Conservation (phyloP, 2,797 vertebrate genomes). For the Siniperca scherzeri region DNA sequence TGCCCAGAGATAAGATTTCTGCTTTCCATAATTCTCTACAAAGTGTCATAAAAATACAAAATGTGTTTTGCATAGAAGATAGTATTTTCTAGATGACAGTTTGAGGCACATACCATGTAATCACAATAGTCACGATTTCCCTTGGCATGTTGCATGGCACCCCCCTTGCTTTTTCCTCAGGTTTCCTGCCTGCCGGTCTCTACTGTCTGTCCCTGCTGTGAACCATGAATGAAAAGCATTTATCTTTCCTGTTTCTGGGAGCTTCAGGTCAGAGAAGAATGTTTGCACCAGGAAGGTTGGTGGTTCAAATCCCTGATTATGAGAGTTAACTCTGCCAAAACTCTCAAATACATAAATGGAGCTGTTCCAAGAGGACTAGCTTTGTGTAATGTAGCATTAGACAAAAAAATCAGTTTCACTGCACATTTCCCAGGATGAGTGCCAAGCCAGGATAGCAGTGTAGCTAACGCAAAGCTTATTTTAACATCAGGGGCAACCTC, state of each 20-base stretch:
- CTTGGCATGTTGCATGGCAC: not conserved
- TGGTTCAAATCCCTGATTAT: not conserved
- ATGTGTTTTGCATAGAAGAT: not conserved
- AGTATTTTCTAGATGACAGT: not conserved
- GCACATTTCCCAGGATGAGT: not conserved
- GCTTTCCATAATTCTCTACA: not conserved
- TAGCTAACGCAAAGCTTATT: not conserved
- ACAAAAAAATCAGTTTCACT: not conserved
- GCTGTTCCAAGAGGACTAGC: not conserved
- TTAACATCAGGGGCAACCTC: not conserved
- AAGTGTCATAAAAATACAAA: not conserved
- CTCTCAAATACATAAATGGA: not conserved
- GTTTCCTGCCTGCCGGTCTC: not conserved
- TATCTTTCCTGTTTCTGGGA: not conserved
- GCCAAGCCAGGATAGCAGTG: not conserved
- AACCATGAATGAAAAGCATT: not conserved
- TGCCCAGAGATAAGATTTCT: not conserved
- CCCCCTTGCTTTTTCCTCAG: not conserved
- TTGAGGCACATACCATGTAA: not conserved
- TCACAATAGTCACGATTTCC: not conserved
- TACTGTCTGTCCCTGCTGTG: not conserved
- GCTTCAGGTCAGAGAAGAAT: not conserved
- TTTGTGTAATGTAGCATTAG: not conserved
- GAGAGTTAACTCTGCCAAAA: not conserved
- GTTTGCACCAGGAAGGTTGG: not conserved